Percentiles rank a stretch among this genome's conserved stretches.
These are phyloP conservation scores for Drosophila ogumai DNA, from an alignment of 1,140 invertebrate genomes.

Conservation along the genomic window DNA sequence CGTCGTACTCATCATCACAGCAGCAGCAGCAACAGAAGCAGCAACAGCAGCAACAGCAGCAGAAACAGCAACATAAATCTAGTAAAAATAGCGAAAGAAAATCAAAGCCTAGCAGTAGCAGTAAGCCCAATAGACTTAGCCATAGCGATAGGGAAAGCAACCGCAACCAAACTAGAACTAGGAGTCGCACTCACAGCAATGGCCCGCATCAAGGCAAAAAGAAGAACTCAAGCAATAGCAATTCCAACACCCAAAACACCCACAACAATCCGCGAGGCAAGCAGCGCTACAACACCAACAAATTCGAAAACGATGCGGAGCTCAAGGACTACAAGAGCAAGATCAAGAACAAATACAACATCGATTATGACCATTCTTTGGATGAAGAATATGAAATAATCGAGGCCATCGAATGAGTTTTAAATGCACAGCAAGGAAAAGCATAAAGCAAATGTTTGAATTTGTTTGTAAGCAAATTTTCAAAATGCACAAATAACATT, in stretches of 20 bases:
- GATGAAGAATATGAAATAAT: slow-evolving; percentile 85
- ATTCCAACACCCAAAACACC: slow-evolving; percentile 6
- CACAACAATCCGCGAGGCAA: slow-evolving; percentile 36
- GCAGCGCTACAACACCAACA: slow-evolving; percentile 63
- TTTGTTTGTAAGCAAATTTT: slow-evolving; percentile 3
- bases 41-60: slow-evolving; percentile 46
- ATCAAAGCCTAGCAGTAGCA: slow-evolving; percentile 64
- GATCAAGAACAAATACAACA: slow-evolving; percentile 84
- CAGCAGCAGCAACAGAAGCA: slow-evolving; percentile 67
- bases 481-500: neutral
- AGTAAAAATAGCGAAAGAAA: slow-evolving; percentile 76
- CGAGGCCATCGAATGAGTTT: slow-evolving; percentile 80
- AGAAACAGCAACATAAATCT: slow-evolving; percentile 65
- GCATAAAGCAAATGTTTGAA: neutral
- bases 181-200: slow-evolving; percentile 45
- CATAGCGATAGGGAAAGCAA: slow-evolving; percentile 56
- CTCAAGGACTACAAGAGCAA: slow-evolving; percentile 83
- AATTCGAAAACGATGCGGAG: slow-evolving; percentile 76
- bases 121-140: slow-evolving; percentile 61
- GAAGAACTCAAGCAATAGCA: slow-evolving; percentile 44
- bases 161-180: slow-evolving; percentile 50
- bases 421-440: neutral
- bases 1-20: slow-evolving; percentile 77
- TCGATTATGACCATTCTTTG: slow-evolving; percentile 85
- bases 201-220: slow-evolving; percentile 25